A percentile compares a stretch with the other conserved stretches of the same genome.
phyloP scores from a whole-genome alignment of 1,140 invertebrate species.

The Bacillus rossius region DNA sequence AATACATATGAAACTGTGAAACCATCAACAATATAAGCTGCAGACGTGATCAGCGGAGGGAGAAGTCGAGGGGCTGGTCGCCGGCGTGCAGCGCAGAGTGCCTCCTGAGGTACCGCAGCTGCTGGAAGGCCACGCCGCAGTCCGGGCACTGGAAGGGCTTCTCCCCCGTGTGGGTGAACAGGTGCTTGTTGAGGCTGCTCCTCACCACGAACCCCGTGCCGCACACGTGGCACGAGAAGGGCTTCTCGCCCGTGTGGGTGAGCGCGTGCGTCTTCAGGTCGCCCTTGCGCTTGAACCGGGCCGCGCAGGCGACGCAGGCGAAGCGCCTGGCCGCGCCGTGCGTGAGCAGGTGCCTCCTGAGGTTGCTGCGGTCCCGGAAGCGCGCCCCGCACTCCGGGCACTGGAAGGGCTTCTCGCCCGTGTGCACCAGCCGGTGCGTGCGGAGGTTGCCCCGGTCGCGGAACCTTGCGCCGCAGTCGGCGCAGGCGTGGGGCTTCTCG shows the following conservation, averaged over 20 bases:
- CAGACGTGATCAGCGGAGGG: no score
- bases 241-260: constrained; percentile 7
- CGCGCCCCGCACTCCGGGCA: background rate
- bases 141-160: no score
- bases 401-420: background rate
- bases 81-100: background rate
- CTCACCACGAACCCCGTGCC: background rate
- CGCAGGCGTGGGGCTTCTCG: background rate
- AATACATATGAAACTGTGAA: no score
- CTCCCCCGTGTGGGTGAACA: no score
- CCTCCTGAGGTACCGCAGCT: background rate
- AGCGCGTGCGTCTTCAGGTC: background rate
- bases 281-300: background rate
- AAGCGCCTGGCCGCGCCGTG: background rate
- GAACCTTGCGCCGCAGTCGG: background rate
- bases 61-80: background rate
- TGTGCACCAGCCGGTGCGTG: background rate
- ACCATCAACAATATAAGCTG: no score
- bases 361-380: background rate
- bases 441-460: background rate
- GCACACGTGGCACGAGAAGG: constrained; percentile 3
- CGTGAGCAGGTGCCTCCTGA: background rate
- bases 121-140: no score
- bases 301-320: background rate
- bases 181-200: no score